These are phyloP conservation scores for Polyergus mexicanus DNA, from an alignment of 1,140 invertebrate species.

Conservation along the genomic window DNA sequence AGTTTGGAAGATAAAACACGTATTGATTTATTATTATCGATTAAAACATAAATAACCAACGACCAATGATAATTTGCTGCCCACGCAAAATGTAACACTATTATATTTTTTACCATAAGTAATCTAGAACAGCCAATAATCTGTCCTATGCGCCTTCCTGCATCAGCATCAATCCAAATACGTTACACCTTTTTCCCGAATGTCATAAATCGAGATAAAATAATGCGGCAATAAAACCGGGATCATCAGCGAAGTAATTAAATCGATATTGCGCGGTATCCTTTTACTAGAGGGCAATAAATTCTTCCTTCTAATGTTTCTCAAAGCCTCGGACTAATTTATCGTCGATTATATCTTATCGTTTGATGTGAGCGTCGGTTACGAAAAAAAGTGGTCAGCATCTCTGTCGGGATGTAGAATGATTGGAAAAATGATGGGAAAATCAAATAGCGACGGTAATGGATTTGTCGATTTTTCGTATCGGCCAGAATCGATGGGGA, in stretches of 20 bases:
- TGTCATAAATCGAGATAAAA: constrained; percentile 31
- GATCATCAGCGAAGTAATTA: constrained; percentile 28
- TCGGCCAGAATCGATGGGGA: constrained; percentile 38
- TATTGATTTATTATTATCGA: too few species aligned
- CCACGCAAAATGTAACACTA: too few species aligned
- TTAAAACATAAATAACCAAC: too few species aligned
- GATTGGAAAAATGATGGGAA: constrained; percentile 53
- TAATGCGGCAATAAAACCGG: constrained; percentile 23
- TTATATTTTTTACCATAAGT: too few species aligned
- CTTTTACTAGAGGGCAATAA: constrained; percentile 21
- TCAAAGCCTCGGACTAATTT: background rate
- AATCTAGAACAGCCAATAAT: too few species aligned
- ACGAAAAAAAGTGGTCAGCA: constrained; percentile 28
- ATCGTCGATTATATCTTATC: constrained; percentile 16
- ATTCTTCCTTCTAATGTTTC: background rate
- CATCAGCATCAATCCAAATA: too few species aligned
- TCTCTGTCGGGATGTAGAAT: background rate
- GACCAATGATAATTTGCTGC: too few species aligned
- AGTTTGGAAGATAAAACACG: too few species aligned
- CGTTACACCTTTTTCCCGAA: too few species aligned
- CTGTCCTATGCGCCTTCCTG: too few species aligned
- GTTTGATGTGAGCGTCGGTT: constrained; percentile 24
- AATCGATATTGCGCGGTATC: constrained; percentile 7
- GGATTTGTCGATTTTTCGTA: constrained; percentile 46
- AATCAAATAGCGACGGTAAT: constrained; percentile 67